phyloP scores from a whole-genome alignment of 2,797 vertebrate species.

The Furcifer pardalis region DNA sequence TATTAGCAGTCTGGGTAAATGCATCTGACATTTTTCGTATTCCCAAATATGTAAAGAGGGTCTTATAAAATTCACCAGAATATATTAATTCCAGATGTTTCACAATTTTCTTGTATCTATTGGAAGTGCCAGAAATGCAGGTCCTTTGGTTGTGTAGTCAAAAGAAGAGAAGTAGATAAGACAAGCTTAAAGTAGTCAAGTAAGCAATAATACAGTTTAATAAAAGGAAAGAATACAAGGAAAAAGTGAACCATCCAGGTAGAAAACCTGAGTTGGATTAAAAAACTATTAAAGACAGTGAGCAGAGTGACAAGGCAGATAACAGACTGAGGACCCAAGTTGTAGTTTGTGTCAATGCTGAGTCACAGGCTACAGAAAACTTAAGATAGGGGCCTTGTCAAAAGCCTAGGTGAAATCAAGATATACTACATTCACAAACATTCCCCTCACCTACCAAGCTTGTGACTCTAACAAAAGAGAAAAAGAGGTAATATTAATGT shows the following conservation, averaged over 20 bases:
- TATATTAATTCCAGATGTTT: constrained; percentile 63
- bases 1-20: constrained; percentile 53
- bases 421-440: too few relatives aligned
- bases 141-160: constrained; percentile 41
- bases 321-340: not conserved
- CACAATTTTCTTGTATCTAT: constrained; percentile 41
- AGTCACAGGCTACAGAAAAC: not conserved
- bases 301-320: not conserved
- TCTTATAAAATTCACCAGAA: constrained; percentile 36
- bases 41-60: constrained; percentile 43
- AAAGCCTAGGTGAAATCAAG: too few relatives aligned
- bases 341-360: not conserved
- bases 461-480: too few relatives aligned
- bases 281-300: not conserved
- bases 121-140: constrained; percentile 49
- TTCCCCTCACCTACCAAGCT: too few relatives aligned
- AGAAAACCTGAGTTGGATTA: not conserved
- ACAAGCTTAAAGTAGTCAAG: not conserved
- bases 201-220: constrained; percentile 25
- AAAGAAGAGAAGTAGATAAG: constrained; percentile 23
- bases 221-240: not conserved
- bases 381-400: too few relatives aligned
- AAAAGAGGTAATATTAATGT: too few relatives aligned
- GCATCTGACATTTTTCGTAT: constrained; percentile 49
- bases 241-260: not conserved